Percentiles rank a stretch among this genome's conserved stretches.
phyloP scores from a whole-genome alignment of 2,797 vertebrate genomes.

The Gymnopithys bicolor region DNA sequence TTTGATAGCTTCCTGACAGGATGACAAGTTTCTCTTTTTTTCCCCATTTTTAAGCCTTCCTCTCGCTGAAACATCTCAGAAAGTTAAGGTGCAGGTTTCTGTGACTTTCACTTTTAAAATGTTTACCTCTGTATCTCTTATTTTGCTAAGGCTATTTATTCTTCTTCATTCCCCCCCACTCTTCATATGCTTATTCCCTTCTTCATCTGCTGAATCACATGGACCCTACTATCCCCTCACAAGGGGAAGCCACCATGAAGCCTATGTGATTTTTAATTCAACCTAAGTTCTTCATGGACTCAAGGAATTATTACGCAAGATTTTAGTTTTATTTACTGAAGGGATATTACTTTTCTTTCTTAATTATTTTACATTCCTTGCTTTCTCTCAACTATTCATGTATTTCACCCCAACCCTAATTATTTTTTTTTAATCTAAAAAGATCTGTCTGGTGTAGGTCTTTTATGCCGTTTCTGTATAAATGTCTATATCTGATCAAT shows the following conservation, averaged over 20 bases:
- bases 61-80: background rate
- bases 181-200: background rate
- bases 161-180: rapidly evolving
- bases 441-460: background rate
- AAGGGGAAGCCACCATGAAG: background rate
- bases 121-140: background rate
- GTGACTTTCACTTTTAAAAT: background rate
- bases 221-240: background rate
- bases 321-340: background rate
- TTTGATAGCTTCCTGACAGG: conserved; percentile 7
- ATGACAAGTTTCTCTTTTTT: background rate
- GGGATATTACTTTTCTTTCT: background rate
- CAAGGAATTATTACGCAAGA: background rate
- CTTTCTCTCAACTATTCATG: background rate
- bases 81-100: background rate
- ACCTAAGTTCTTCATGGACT: background rate
- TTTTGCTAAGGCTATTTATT: background rate
- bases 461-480: conserved; percentile 36
- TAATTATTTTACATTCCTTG: background rate
- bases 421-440: background rate
- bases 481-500: conserved; percentile 42
- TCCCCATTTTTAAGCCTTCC: background rate
- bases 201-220: background rate
- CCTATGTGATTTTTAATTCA: background rate
- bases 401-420: background rate